phyloP scores from a whole-genome alignment of 2,113 vertebrate genomes.

The Nematolebias whitei region DNA sequence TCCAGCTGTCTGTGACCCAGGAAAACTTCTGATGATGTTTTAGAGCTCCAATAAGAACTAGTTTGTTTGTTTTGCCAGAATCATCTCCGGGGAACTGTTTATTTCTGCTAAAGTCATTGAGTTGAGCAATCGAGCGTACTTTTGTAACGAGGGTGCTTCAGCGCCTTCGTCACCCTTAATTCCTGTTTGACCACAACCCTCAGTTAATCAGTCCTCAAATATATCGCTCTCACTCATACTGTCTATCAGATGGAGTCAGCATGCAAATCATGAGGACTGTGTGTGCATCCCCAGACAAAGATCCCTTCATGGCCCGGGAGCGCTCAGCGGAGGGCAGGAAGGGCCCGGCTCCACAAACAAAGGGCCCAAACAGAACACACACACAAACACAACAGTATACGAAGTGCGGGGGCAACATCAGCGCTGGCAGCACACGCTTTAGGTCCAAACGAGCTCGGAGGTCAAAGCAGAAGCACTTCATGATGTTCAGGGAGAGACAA shows the following conservation, averaged over 20 bases:
- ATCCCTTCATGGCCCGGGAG: constrained; percentile 76
- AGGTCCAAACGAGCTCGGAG: not conserved
- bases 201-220: not conserved
- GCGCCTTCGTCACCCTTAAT: no score
- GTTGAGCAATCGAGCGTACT: no score
- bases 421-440: constrained; percentile 20
- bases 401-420: constrained; percentile 5
- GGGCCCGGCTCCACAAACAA: constrained; percentile 72
- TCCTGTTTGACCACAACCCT: not conserved
- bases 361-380: constrained; percentile 73
- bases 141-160: no score
- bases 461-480: constrained; percentile 1
- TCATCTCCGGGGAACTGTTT: no score
- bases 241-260: constrained; percentile 46
- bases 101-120: no score
- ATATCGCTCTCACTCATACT: not conserved
- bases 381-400: constrained; percentile 16
- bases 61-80: no score
- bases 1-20: no score
- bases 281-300: constrained; percentile 69
- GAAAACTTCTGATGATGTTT: no score
- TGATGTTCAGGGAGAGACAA: not conserved
- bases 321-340: constrained; percentile 71
- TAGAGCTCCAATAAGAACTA: no score
- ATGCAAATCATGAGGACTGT: constrained; percentile 60